phyloP scores from a whole-genome alignment of 2,888 invertebrate species.

The Lasiommata megera region DNA sequence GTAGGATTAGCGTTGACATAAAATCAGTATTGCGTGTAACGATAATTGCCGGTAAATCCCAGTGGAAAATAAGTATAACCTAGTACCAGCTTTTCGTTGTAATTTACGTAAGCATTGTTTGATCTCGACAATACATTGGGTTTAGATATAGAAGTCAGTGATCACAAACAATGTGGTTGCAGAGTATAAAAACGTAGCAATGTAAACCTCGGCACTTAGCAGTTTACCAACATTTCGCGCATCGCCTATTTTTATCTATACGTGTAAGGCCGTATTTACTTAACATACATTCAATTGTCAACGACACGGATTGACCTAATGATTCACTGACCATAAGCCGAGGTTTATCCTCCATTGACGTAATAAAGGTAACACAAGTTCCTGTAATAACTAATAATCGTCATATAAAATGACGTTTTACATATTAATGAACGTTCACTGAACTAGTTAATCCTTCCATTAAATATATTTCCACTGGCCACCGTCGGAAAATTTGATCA shows the following conservation, averaged over 20 bases:
- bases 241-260: constrained; percentile 43
- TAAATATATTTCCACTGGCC: constrained; percentile 7
- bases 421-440: constrained; percentile 41
- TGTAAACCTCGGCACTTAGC: constrained; percentile 34
- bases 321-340: constrained; percentile 73
- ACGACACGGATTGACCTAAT: constrained; percentile 74
- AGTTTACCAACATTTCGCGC: constrained; percentile 42
- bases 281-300: constrained; percentile 71
- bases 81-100: constrained; percentile 56
- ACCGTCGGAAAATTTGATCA: constrained; percentile 1
- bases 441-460: constrained; percentile 32
- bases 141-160: constrained; percentile 45
- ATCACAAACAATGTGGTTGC: constrained; percentile 47
- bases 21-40: constrained; percentile 33
- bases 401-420: constrained; percentile 28
- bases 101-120: constrained; percentile 63
- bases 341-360: constrained; percentile 71
- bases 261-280: constrained; percentile 51
- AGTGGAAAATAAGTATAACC: constrained; percentile 47
- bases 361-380: constrained; percentile 49
- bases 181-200: constrained; percentile 45
- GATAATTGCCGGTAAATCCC: constrained; percentile 60
- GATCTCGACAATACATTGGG: constrained; percentile 52
- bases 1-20: constrained; percentile 18
- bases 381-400: constrained; percentile 23